Base-by-base conservation (phyloP, 2,113 vertebrate genomes). In the Falcunculus frontatus region DNA sequence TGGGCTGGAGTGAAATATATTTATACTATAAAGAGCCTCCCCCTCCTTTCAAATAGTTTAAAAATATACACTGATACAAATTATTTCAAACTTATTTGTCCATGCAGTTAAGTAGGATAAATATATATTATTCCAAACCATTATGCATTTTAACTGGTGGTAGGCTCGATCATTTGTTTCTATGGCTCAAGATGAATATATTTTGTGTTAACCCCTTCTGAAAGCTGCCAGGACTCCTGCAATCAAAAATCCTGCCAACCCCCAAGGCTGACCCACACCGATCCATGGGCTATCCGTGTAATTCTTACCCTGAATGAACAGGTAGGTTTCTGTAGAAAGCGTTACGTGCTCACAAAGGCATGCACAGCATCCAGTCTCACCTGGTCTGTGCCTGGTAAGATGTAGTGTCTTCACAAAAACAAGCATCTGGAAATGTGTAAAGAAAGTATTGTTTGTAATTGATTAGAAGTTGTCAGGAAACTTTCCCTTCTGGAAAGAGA, bases 1-100 rank as follows among this genome's bases (percentile, higher is more conserved):
- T 94, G 92, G 93, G 56, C 84, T 93, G 78, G 89, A 96, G 93
- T 95, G 74, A 93, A 95, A 95, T 94, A 95, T 97, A 95, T 96
- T 91, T 96, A 81, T 91, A 91, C 90, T 95, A 84, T 95, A 89
- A 94, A 95, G 89, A 87, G 72, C 80, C 90, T 96, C 88, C 92
- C 92, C 68, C 68, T 96, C 79, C 83, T 91, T 92, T 87, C 79
- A 92, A 81, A 87, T 90, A 95, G 73, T 82, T 94, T 72, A 55
- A 93, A 90, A 89, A 56, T 81, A 73, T 12, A 78, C 44, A 57
- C 33, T 26, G 68, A 79, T 84, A 72, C 56, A 79, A 72, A 92
- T 94, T 49, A 77, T 79, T 95, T 89, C 67, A 30, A 33, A 93
- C 72, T 76, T 92, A 73, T 52, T 91, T 84, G 69, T 77, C 87